These are phyloP conservation scores for Scylla paramamosain DNA, from an alignment of 1,140 invertebrate species.

Conservation along the genomic window DNA sequence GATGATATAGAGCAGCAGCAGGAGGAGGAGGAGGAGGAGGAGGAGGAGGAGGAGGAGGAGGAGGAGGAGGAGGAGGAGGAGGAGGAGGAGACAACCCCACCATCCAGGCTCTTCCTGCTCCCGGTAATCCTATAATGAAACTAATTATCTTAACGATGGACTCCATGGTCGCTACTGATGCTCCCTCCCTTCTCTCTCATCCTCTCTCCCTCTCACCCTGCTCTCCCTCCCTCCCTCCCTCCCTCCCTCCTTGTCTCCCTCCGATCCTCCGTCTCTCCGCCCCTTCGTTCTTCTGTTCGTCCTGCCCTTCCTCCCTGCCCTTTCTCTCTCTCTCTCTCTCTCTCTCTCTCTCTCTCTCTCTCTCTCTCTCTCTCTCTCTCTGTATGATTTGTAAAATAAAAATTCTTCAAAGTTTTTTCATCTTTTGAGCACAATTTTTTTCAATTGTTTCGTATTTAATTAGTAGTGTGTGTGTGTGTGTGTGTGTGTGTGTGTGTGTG, in stretches of 20 bases:
- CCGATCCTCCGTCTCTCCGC: neutral
- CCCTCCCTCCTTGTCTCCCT: neutral
- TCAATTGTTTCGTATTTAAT: neutral
- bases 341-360: constrained; percentile 17
- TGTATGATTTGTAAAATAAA: neutral
- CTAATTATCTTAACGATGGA: constrained; percentile 66
- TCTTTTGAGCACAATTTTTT: neutral
- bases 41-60: neutral
- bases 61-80: neutral
- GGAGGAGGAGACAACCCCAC: neutral
- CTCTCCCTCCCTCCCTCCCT: neutral
- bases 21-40: neutral
- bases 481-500: too few relatives aligned
- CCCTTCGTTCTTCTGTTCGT: neutral
- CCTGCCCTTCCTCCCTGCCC: neutral
- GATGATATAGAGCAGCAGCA: neutral
- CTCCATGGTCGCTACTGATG: constrained; percentile 51
- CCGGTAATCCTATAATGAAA: constrained; percentile 58
- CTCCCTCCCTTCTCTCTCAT: neutral
- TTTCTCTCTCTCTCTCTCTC: neutral
- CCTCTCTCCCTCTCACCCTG: neutral
- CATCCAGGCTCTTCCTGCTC: neutral
- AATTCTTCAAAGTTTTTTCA: neutral
- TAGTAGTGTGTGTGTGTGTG: too few relatives aligned
- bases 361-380: constrained; percentile 57